These are phyloP conservation scores for Hylia prasina DNA, from an alignment of 2,113 vertebrate species.

Conservation along the genomic window DNA sequence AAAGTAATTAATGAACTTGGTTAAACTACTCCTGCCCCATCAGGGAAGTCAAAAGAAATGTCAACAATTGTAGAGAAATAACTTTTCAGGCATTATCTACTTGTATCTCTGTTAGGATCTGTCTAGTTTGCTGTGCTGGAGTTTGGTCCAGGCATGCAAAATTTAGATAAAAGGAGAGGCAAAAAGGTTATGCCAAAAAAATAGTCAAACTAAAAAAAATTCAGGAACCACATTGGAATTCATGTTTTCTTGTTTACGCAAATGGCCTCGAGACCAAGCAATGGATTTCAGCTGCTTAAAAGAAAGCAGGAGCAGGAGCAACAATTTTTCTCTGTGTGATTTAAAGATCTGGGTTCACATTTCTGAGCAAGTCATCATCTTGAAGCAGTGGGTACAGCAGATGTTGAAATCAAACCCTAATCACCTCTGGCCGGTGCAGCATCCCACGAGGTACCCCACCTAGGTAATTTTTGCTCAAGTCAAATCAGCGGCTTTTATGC, in stretches of 20 bases:
- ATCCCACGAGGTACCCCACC: background rate
- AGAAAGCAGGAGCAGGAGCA: background rate
- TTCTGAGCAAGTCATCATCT: background rate
- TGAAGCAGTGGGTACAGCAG: rapidly evolving
- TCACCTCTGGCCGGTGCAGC: background rate
- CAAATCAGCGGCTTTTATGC: background rate
- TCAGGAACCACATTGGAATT: background rate
- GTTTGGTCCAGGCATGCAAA: rapidly evolving
- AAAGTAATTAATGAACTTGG: background rate
- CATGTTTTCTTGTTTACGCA: background rate
- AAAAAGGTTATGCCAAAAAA: background rate
- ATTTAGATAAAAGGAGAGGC: background rate
- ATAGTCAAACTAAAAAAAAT: background rate
- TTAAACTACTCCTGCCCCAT: background rate
- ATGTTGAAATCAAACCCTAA: background rate
- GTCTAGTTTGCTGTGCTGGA: background rate
- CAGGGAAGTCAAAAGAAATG: background rate
- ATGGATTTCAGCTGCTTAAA: background rate
- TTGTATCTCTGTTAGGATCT: background rate
- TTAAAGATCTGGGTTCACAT: background rate
- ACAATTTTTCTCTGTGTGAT: background rate
- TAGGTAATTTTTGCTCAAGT: background rate
- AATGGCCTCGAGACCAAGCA: background rate
- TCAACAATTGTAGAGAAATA: background rate
- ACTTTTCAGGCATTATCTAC: background rate